Conservation (phyloP, 1,140 invertebrate species). For the Eulimnadia texana region DNA sequence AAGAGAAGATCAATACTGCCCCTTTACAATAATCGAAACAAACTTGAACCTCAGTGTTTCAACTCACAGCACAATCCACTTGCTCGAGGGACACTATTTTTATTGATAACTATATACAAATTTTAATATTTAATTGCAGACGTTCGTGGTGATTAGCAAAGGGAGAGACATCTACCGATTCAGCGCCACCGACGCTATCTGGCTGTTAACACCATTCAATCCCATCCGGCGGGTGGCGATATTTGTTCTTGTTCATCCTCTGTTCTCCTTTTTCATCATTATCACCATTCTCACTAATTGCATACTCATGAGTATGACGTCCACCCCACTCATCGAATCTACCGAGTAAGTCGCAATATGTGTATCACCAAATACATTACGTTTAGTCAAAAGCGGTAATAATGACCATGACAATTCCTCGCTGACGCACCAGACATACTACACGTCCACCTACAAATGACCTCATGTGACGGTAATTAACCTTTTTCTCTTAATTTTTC, state of each 20-base stretch:
- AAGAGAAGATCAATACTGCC: background rate
- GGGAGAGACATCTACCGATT: slow-evolving; percentile 98
- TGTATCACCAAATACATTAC: background rate
- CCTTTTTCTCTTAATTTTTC: slow-evolving; percentile 15
- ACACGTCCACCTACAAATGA: too few species aligned
- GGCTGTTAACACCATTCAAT: slow-evolving; percentile 91
- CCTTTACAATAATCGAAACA: background rate
- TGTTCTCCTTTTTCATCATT: slow-evolving; percentile 96
- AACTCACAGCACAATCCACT: too few species aligned
- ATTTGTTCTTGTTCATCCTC: slow-evolving; percentile 91
- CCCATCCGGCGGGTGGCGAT: slow-evolving; percentile 91
- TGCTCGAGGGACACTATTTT: too few species aligned
- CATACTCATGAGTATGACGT: slow-evolving; percentile 94
- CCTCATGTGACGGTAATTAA: too few species aligned
- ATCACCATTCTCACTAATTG: slow-evolving; percentile 94
- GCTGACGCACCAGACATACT: too few species aligned
- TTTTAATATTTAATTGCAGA: slow-evolving; percentile 47
- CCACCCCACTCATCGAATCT: slow-evolving; percentile 79
- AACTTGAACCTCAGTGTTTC: too few species aligned
- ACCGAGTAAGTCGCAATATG: slow-evolving; percentile 71
- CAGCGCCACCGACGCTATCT: slow-evolving; percentile 89
- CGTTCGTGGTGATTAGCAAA: slow-evolving; percentile 94
- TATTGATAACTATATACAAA: too few species aligned
- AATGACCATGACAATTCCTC: too few species aligned
- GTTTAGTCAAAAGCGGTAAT: background rate